Percentiles rank a stretch among this genome's conserved stretches.
Conservation (phyloP, 2,888 invertebrate species). For the Sarcophaga rosellei region DNA sequence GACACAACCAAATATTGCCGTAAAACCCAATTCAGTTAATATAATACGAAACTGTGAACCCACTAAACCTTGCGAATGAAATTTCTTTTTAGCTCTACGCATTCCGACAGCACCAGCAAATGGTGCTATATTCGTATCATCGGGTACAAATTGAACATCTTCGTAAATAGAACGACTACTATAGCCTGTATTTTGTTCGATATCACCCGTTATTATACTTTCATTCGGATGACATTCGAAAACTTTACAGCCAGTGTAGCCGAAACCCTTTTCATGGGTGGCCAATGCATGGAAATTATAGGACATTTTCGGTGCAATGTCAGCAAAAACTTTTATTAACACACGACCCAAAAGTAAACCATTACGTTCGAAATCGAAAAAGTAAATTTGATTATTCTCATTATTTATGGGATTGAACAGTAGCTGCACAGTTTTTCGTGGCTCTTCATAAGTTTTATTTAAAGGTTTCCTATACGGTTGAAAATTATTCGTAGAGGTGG, state of each 20-base stretch:
- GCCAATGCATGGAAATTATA: conserved; percentile 89
- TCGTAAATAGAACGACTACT: conserved; percentile 90
- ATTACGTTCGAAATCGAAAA: conserved; percentile 89
- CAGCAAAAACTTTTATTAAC: conserved; percentile 89
- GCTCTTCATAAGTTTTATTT: conserved; percentile 49
- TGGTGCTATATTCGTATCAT: conserved; percentile 89
- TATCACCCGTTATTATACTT: conserved; percentile 91
- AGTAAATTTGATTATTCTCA: conserved; percentile 87
- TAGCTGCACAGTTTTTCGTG: conserved; percentile 73
- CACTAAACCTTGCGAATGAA: conserved; percentile 90
- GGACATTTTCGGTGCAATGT: conserved; percentile 91
- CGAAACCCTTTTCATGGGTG: conserved; percentile 88
- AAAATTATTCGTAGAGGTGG: conserved; percentile 68
- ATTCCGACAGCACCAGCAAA: conserved; percentile 90
- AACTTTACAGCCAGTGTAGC: conserved; percentile 90
- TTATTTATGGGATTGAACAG: conserved; percentile 82
- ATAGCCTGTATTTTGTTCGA: conserved; percentile 90
- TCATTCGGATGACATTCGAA: conserved; percentile 93
- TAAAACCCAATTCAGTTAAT: conserved; percentile 91
- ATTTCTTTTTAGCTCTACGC: conserved; percentile 90
- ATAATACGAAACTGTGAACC: conserved; percentile 92
- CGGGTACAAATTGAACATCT: conserved; percentile 90
- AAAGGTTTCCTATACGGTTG: conserved; percentile 59
- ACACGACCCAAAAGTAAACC: conserved; percentile 87
- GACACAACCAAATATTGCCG: conserved; percentile 91